Evolutionary conservation across 2,113 vertebrate genomes (phyloP).

Genomic region (Lonchura striata): DNA sequence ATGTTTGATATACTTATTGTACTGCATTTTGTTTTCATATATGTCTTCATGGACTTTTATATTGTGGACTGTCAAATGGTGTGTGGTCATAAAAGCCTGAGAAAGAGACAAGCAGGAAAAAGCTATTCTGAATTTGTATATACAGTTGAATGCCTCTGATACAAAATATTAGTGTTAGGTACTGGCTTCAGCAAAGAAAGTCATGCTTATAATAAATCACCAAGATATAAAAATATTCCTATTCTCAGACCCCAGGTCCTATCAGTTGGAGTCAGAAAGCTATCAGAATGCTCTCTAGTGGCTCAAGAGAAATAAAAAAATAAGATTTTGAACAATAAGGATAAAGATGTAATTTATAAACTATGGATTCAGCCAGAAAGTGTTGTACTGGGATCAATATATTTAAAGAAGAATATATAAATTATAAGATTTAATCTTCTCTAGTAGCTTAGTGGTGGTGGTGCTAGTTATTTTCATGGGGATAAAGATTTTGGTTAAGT

Average conservation of each 20-base stretch:
- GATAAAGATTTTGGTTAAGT: not conserved
- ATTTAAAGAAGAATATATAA: conserved; percentile 9
- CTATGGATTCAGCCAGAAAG: not conserved
- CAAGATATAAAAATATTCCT: not conserved
- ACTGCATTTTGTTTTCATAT: not conserved
- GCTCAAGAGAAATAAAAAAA: not conserved
- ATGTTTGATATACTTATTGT: not conserved
- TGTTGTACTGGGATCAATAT: not conserved
- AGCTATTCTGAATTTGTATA: not conserved
- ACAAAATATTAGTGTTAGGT: not conserved
- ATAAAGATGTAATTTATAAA: conserved; percentile 8
- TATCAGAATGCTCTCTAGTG: not conserved
- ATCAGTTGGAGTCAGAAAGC: not conserved
- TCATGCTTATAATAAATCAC: not conserved
- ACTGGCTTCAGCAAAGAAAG: not conserved
- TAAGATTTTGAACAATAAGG: not conserved
- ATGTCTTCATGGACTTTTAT: not conserved
- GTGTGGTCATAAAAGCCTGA: not conserved
- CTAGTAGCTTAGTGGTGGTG: not conserved
- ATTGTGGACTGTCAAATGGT: not conserved
- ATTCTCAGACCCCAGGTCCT: not conserved
- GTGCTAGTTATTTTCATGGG: not conserved
- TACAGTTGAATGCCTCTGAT: not conserved
- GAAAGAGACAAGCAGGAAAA: not conserved
- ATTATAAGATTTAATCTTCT: not conserved